Evolutionary conservation across 2,113 vertebrate genomes (phyloP).

Genomic region (Strix uralensis): DNA sequence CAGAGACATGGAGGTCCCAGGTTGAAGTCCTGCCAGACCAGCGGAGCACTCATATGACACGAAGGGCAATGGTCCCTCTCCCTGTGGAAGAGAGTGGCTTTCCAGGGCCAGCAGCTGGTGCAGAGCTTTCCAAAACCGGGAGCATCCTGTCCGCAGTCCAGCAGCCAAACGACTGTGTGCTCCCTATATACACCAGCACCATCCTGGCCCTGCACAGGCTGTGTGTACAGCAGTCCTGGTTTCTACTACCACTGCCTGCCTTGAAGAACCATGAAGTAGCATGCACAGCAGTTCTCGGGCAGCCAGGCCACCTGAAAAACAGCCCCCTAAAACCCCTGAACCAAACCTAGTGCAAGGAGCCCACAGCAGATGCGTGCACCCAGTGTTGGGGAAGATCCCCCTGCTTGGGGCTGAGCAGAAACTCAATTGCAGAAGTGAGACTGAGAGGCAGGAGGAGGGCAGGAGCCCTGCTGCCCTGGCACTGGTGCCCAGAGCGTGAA

Average conservation of each 20-base stretch:
- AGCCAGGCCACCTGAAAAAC: background rate
- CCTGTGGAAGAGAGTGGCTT: accelerated
- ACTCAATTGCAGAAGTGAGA: background rate
- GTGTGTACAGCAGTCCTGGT: accelerated
- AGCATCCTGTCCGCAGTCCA: background rate
- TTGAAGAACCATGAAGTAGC: background rate
- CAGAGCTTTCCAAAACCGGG: background rate
- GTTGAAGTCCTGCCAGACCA: background rate
- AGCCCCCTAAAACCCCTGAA: background rate
- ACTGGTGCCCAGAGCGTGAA: background rate
- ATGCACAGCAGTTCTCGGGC: background rate
- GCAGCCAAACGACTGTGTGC: accelerated
- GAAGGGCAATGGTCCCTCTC: background rate
- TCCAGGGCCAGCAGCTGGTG: accelerated
- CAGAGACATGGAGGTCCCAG: background rate
- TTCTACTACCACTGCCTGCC: background rate
- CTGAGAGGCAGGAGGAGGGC: background rate
- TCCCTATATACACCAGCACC: background rate
- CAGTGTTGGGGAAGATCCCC: background rate
- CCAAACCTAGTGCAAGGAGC: background rate
- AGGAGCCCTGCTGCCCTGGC: background rate
- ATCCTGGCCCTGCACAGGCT: background rate
- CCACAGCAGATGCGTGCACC: accelerated
- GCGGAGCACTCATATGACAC: accelerated
- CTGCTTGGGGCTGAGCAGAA: background rate